These are phyloP conservation scores for Amphipoea oculea DNA, from an alignment of 2,888 invertebrate genomes.

Conservation along the genomic window DNA sequence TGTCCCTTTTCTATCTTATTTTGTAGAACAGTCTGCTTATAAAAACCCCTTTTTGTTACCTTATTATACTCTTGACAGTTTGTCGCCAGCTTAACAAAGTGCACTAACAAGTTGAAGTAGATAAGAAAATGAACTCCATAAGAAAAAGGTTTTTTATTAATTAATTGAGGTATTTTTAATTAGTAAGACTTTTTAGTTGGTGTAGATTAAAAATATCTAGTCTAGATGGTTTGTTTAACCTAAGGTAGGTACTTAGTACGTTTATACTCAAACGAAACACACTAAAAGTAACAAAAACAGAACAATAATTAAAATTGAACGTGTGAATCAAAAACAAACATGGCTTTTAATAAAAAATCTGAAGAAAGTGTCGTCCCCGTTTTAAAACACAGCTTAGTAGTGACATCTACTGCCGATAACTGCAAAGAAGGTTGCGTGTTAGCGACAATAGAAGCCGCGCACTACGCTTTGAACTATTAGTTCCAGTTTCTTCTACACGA, in stretches of 20 bases:
- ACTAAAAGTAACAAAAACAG: neutral
- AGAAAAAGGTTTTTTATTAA: conserved; percentile 7
- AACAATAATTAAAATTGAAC: neutral
- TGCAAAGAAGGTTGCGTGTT: neutral
- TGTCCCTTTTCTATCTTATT: conserved; percentile 34
- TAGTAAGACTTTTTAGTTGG: neutral
- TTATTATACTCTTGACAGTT: conserved; percentile 55
- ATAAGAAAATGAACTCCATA: conserved; percentile 18
- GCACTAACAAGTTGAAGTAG: conserved; percentile 36
- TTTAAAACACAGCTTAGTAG: conserved; percentile 12
- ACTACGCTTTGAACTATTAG: conserved; percentile 9
- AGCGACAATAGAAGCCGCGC: conserved; percentile 37
- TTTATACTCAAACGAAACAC: neutral
- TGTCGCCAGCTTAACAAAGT: conserved; percentile 33
- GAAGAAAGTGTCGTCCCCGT: neutral
- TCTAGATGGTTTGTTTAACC: neutral
- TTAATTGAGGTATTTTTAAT: neutral
- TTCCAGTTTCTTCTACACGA: conserved; percentile 40
- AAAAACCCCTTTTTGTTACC: conserved; percentile 41
- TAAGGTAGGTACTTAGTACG: neutral
- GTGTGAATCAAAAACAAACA: no score
- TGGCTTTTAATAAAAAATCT: no score
- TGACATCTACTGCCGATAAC: conserved; percentile 51
- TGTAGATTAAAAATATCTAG: neutral
- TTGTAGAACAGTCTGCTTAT: conserved; percentile 28